Conservation (phyloP, 2,888 invertebrate genomes). For the Spisula solida region DNA sequence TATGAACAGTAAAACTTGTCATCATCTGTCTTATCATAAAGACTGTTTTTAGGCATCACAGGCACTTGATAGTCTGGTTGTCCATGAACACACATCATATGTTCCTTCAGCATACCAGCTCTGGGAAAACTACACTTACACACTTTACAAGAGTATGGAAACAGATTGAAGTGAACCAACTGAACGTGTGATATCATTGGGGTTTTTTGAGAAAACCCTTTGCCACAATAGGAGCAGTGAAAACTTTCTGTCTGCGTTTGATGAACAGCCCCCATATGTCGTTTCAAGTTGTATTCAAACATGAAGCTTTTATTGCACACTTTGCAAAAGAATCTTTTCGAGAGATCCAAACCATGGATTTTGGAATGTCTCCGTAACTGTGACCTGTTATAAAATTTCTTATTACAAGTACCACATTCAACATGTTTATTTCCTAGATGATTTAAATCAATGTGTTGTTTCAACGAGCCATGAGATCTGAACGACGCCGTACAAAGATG, state of each 20-base stretch:
- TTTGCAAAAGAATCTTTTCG: constrained; percentile 72
- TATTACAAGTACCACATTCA: constrained; percentile 74
- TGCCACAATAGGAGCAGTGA: constrained; percentile 82
- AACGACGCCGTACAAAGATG: constrained; percentile 77
- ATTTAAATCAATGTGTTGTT: constrained; percentile 78
- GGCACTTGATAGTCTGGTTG: constrained; percentile 57
- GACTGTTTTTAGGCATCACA: constrained; percentile 65
- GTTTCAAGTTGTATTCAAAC: constrained; percentile 76
- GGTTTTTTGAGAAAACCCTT: constrained; percentile 76
- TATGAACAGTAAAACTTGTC: constrained; percentile 78
- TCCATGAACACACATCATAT: constrained; percentile 78
- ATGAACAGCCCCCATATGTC: constrained; percentile 79
- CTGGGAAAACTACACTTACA: constrained; percentile 74
- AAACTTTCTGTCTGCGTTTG: constrained; percentile 73
- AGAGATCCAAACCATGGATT: constrained; percentile 73
- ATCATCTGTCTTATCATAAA: constrained; percentile 73
- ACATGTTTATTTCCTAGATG: constrained; percentile 74
- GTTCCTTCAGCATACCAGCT: constrained; percentile 73
- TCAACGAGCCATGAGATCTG: constrained; percentile 74
- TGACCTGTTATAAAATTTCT: constrained; percentile 74
- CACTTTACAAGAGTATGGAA: constrained; percentile 72
- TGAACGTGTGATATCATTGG: constrained; percentile 79
- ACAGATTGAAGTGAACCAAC: constrained; percentile 78
- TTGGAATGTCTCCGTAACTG: constrained; percentile 76
- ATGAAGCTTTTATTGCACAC: constrained; percentile 78